Base-by-base conservation (phyloP, 2,888 invertebrate species). In the Xiphydria camelus region DNA sequence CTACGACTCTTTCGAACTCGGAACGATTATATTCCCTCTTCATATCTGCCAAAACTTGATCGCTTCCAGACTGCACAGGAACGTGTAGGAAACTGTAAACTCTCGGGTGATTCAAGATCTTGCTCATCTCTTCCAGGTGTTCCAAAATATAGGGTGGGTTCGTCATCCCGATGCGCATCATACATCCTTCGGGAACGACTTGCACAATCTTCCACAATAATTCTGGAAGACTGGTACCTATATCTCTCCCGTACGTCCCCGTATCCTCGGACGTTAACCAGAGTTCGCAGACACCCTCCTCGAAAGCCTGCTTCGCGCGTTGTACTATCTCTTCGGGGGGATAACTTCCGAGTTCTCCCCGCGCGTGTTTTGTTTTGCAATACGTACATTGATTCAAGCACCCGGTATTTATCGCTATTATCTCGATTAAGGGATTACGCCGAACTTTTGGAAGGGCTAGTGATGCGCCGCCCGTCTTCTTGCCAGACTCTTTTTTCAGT, bases 191-290 rank as follows among this genome's bases (percentile, higher is more conserved):
- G 0, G 89, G 88, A 42, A 89, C 83, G 9, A 86, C 83, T 41
- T 88, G 84, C 0, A 97, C 89, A n/a, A 99, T 78, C 68, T 84
- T 78, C 84, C 89, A 86, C 17, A 99, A 79, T 37, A 99, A 78
- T 70, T 88, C 87, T 0, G 97, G 96, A 31, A 99, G 77, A 0
- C 87, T 89, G 0, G 88, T 85, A 17, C 89, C 94, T 52, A 98
- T 94, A 72, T 98, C 98, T 44, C 91, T 84, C 0, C 99, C 98
- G 76, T 97, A 99, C 0, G 98, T 94, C 68, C 97, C 98, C 0
- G 96, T 94, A 71, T 99, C 98, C 75, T 99, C 98, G 2, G 95
- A 95, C 0, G 98, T 99, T 14, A 99, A 77, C 98, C 98, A 99
- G 9, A 99, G 85, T 77, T 99, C 98, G 41, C 89, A 88, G 3